Conservation (phyloP, 2,888 invertebrate species). For the Drosophila prolongata region DNA sequence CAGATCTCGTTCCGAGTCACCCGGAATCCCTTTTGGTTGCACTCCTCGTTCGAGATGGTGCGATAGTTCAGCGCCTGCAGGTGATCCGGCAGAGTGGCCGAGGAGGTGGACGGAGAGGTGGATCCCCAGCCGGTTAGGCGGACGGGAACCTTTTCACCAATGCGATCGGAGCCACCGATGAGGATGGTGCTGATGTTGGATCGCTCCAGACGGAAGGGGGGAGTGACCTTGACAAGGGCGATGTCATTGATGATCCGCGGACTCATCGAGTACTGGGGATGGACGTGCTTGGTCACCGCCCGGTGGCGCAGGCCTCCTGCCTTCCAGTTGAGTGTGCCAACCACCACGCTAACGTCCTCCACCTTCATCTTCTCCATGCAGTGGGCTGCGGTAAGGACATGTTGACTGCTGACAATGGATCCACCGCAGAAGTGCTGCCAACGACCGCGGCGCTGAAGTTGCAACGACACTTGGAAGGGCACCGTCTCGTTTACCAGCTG, state of each 20-base stretch:
- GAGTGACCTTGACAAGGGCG: conserved; percentile 77
- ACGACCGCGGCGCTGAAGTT: conserved; percentile 62
- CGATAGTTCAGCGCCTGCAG: conserved; percentile 80
- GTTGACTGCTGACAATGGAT: conserved; percentile 78
- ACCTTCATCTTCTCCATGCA: conserved; percentile 73
- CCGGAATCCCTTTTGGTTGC: conserved; percentile 73
- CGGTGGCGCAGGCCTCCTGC: conserved; percentile 75
- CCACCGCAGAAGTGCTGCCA: conserved; percentile 84
- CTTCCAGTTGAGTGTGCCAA: conserved; percentile 72
- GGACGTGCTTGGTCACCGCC: conserved; percentile 67
- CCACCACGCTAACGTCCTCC: conserved; percentile 69
- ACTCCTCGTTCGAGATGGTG: conserved; percentile 83
- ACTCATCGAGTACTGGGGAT: conserved; percentile 72
- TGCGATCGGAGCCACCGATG: conserved; percentile 60
- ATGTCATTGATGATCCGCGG: conserved; percentile 79
- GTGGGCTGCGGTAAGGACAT: conserved; percentile 83
- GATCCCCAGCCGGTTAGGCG: conserved; percentile 84
- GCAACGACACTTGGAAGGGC: conserved; percentile 83
- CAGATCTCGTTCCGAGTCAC: conserved; percentile 82
- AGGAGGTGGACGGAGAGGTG: conserved; percentile 60
- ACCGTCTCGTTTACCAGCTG: conserved; percentile 67
- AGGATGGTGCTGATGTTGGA: conserved; percentile 60
- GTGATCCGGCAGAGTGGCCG: conserved; percentile 73
- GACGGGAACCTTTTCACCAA: conserved; percentile 72
- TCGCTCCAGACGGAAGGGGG: conserved; percentile 70